Percentiles rank a stretch among this genome's conserved stretches.
These are phyloP conservation scores for Hyposmocoma kahamanoa DNA, from an alignment of 1,140 invertebrate species.

Conservation along the genomic window DNA sequence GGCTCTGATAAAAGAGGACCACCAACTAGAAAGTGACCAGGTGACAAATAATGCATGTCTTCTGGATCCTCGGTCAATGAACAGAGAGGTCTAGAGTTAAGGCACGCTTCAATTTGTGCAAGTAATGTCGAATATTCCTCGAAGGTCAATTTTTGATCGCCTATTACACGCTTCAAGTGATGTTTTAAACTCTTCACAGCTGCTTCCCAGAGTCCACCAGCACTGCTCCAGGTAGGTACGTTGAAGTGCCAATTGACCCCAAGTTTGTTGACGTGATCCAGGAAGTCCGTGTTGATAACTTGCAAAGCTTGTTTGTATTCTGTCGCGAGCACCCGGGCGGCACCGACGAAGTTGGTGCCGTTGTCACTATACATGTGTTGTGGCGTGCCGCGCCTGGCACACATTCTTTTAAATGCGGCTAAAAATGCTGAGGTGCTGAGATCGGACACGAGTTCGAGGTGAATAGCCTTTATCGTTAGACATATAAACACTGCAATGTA, in stretches of 20 bases:
- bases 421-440: conserved; percentile 37
- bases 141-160: too few relatives aligned
- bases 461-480: conserved; percentile 45
- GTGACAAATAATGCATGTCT: neutral
- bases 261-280: conserved; percentile 32
- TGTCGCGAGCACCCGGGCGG: too few relatives aligned
- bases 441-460: conserved; percentile 47
- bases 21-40: conserved; percentile 10
- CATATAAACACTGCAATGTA: too few relatives aligned
- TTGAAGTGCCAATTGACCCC: conserved; percentile 36
- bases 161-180: conserved; percentile 29
- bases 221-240: conserved; percentile 31
- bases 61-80: conserved; percentile 11
- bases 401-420: conserved; percentile 29
- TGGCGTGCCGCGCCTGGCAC: too few relatives aligned
- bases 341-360: too few relatives aligned
- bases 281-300: too few relatives aligned
- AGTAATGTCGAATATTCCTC: too few relatives aligned
- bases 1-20: conserved; percentile 5
- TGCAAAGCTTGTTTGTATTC: too few relatives aligned
- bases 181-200: too few relatives aligned
- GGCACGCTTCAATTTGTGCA: conserved; percentile 34
- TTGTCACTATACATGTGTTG: too few relatives aligned
- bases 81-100: conserved; percentile 37
- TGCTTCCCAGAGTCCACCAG: too few relatives aligned